Conservation (phyloP, 2,888 invertebrate genomes). For the Apamea anceps region DNA sequence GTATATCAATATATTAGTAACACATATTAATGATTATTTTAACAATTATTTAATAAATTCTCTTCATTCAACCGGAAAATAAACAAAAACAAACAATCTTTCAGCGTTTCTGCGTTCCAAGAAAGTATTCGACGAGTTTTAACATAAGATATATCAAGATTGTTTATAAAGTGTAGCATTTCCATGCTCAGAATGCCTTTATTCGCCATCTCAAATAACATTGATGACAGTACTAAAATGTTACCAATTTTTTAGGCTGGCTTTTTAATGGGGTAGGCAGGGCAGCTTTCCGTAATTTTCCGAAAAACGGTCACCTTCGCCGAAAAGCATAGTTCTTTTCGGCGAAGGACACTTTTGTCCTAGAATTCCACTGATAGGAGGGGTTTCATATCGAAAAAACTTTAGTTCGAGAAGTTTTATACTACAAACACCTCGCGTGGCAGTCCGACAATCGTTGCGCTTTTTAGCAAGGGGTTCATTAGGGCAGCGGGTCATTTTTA, state of each 20-base stretch:
- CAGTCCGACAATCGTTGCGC: too few relatives aligned
- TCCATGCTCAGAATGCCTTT: conserved; percentile 15
- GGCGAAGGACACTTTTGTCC: too few relatives aligned
- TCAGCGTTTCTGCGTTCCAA: conserved; percentile 11
- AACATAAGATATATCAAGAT: conserved; percentile 16
- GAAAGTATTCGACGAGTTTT: background rate
- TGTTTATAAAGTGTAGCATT: too few relatives aligned
- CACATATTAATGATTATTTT: background rate
- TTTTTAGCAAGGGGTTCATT: background rate
- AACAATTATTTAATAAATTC: background rate
- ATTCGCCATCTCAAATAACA: rapidly evolving
- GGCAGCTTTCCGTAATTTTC: background rate
- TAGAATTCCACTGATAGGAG: background rate
- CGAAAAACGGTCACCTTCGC: background rate
- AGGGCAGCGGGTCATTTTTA: background rate
- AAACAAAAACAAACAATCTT: conserved; percentile 40
- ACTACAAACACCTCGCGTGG: background rate
- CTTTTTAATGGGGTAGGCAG: background rate
- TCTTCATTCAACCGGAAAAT: background rate
- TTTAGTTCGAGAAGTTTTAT: background rate
- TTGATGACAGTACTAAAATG: conserved; percentile 26
- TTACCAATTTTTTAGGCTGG: conserved; percentile 21
- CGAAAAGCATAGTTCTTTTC: too few relatives aligned
- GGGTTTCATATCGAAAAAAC: background rate
- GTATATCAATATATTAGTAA: background rate